Percentiles rank a stretch among this genome's conserved stretches.
Evolutionary conservation across 1,140 invertebrate species (phyloP).

Genomic region (Drosophila santomea): DNA sequence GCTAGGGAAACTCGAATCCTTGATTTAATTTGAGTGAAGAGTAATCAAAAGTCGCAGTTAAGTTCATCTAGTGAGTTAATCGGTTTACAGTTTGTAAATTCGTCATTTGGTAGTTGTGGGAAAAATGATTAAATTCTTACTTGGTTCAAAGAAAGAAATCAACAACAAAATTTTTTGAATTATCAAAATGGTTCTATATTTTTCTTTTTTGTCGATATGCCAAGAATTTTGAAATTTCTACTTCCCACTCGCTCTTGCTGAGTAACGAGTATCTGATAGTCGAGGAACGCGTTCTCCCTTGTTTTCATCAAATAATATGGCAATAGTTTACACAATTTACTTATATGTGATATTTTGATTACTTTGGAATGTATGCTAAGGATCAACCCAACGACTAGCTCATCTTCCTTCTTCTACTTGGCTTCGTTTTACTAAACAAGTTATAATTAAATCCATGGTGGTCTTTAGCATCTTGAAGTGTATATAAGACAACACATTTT

Average conservation of each 20-base stretch:
- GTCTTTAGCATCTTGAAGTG: too few species aligned
- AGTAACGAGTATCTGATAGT: too few species aligned
- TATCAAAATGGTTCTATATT: too few species aligned
- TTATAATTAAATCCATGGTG: too few species aligned
- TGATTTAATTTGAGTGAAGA: constrained; percentile 16
- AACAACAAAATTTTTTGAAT: too few species aligned
- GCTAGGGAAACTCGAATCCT: not conserved
- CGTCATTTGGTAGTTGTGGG: constrained; percentile 5
- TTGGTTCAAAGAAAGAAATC: not conserved
- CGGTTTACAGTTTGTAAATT: constrained; percentile 28
- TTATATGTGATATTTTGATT: not conserved
- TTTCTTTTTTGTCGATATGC: too few species aligned
- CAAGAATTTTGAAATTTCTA: too few species aligned
- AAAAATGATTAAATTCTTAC: not conserved
- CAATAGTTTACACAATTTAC: constrained; percentile 9
- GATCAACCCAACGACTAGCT: not conserved
- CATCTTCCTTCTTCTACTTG: not conserved
- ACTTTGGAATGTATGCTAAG: constrained; percentile 30
- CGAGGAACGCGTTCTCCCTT: too few species aligned
- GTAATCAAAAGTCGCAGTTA: constrained; percentile 18
- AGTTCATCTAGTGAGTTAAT: constrained; percentile 45
- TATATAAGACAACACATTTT: too few species aligned
- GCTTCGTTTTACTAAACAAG: constrained; percentile 3
- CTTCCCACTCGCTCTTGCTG: too few species aligned
- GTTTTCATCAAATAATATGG: not conserved